These are phyloP conservation scores for Pachycephala philippinensis DNA, from an alignment of 2,113 vertebrate genomes.

Conservation along the genomic window DNA sequence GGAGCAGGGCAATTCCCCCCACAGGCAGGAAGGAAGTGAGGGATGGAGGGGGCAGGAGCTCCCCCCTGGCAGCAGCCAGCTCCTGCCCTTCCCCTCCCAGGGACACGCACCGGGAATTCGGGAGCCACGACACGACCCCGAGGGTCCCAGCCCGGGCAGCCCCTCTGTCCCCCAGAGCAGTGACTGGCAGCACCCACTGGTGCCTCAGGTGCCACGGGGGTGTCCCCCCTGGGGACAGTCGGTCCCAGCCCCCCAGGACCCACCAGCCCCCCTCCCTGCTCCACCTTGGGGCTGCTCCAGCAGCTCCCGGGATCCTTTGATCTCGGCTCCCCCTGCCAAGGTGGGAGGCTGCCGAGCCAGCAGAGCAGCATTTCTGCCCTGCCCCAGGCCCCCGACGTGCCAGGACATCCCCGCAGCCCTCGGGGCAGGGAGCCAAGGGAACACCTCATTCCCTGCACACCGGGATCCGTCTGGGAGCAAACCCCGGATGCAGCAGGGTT, in stretches of 20 bases:
- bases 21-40: background rate
- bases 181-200: background rate
- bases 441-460: background rate
- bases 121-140: accelerated
- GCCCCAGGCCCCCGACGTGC: background rate
- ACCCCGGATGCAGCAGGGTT: accelerated
- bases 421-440: background rate
- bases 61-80: background rate
- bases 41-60: background rate
- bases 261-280: background rate
- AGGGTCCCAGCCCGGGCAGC: background rate
- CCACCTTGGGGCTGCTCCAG: background rate
- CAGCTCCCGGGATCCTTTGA: background rate
- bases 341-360: constrained; percentile 8
- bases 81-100: background rate
- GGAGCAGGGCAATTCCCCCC: background rate
- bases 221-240: accelerated
- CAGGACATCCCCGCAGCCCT: background rate
- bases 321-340: background rate
- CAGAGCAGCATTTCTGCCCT: constrained; percentile 47
- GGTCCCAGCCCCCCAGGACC: background rate
- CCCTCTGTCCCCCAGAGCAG: background rate
- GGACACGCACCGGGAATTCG: background rate
- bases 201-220: background rate
- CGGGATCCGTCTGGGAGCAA: background rate